Percentiles rank a stretch among this genome's conserved stretches.
Evolutionary conservation across 2,888 invertebrate species (phyloP).

Genomic region (Itoplectis maculator): DNA sequence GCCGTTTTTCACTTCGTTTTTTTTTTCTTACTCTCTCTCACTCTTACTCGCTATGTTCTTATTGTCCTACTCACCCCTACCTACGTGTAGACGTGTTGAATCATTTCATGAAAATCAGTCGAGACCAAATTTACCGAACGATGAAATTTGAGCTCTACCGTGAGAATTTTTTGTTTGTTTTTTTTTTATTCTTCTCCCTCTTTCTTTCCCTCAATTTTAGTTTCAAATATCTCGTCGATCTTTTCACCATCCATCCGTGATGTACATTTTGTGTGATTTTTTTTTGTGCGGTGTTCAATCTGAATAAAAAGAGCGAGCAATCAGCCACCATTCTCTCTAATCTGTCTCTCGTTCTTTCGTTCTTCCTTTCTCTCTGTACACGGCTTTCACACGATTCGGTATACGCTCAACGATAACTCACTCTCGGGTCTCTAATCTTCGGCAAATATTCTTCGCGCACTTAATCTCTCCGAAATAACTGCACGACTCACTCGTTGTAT

Average conservation of each 20-base stretch:
- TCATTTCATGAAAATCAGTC: constrained; percentile 52
- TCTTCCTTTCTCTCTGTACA: constrained; percentile 30
- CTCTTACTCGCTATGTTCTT: constrained; percentile 58
- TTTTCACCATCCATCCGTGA: constrained; percentile 37
- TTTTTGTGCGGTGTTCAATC: constrained; percentile 37
- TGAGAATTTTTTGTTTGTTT: background rate
- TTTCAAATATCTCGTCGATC: constrained; percentile 27
- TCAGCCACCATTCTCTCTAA: background rate
- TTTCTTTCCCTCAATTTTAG: background rate
- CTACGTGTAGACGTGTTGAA: constrained; percentile 56
- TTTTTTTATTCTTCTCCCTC: background rate
- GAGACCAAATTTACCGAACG: constrained; percentile 44
- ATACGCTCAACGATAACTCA: background rate
- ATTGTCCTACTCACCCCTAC: constrained; percentile 65
- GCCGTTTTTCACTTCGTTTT: constrained; percentile 9
- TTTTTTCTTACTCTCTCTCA: constrained; percentile 37
- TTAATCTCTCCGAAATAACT: constrained; percentile 10
- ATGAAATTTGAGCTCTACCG: constrained; percentile 40
- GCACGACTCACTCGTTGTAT: constrained; percentile 42
- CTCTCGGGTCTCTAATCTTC: constrained; percentile 7
- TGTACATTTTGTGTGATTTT: constrained; percentile 29
- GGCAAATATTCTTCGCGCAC: background rate
- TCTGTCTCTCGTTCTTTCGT: background rate
- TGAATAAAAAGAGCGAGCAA: constrained; percentile 50
- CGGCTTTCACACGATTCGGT: constrained; percentile 33